Evolutionary conservation across 1,140 invertebrate species (phyloP), one percentile per base, ranked within the genome.

Genomic region (silkworm (Bombyx mori)): DNA sequence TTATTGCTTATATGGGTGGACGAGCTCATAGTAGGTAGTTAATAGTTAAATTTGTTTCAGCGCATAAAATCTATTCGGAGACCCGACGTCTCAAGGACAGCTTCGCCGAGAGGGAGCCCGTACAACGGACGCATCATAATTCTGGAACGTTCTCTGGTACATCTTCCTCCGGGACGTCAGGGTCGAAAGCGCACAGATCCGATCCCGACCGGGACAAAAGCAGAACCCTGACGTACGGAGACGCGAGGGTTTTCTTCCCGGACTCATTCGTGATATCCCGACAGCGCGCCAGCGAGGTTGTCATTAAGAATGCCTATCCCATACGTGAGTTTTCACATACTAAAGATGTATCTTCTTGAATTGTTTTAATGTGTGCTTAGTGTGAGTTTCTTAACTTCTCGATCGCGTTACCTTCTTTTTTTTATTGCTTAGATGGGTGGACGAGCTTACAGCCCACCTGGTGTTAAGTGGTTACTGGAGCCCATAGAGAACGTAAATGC

Each of bases 141-240:
- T 66, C 68, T 0, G 62, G 60, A 8, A 63, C 60, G 6, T 72
- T 75, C 9, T 79, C 80, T 5, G 86, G 83, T 6, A 87, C 84
- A 0, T 88, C 87, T 0, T 88, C 87, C 0, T 87, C 85, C 2
- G 85, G 85, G 0, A 88, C 86, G 6, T 88, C 87, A 5, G 87
- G 85, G 8, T 88, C 85, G 22, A 84, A 84, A 56, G 72, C 73
- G 26, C 81, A 80, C 49, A 78, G 77, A 52, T 71, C 72, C 1
- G 84, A 87, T 58, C 72, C 75, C 35, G 73, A 79, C 52, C 61
- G 72, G 42, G 70, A 77, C 9, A 74, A 78, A 48, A 72, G 63
- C 57, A 63, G 84, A 9, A 79, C 83, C 0, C 59, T 80, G 7
- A 85, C 75, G 54, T 86, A 79, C 48, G 79, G 78, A 6, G 86